Evolutionary conservation across 2,888 invertebrate genomes (phyloP).

Genomic region (Ecdyonurus torrentis): DNA sequence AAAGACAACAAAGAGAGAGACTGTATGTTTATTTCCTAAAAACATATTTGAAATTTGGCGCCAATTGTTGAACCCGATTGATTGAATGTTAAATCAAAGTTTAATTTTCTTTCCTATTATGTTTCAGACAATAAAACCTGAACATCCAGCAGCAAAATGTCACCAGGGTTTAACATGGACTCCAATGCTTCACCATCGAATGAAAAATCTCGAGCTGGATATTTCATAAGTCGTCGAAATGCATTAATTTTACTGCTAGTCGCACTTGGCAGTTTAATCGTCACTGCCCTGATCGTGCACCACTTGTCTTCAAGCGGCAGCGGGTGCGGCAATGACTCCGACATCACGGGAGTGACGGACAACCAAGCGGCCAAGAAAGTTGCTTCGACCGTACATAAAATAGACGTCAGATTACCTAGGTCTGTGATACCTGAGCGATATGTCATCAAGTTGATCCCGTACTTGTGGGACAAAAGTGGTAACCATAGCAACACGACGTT

Average conservation of each 20-base stretch:
- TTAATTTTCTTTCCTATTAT: no score
- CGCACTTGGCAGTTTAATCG: background rate
- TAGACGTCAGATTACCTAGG: conserved; percentile 52
- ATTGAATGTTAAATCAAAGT: no score
- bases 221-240: background rate
- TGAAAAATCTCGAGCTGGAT: background rate
- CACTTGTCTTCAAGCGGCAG: background rate
- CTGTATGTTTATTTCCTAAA: no score
- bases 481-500: conserved; percentile 59
- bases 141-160: no score
- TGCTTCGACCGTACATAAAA: conserved; percentile 21
- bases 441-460: conserved; percentile 50
- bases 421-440: conserved; percentile 51
- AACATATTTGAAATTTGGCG: no score
- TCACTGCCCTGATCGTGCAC: background rate
- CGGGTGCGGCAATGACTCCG: conserved; percentile 19
- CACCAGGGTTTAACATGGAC: background rate
- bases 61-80: no score
- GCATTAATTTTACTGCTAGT: background rate
- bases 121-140: no score
- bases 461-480: conserved; percentile 33
- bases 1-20: no score
- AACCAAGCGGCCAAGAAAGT: conserved; percentile 1
- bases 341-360: background rate
- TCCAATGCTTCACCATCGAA: background rate